Evolutionary conservation across 2,113 vertebrate species (phyloP).

Genomic region (Ammodytes marinus): DNA sequence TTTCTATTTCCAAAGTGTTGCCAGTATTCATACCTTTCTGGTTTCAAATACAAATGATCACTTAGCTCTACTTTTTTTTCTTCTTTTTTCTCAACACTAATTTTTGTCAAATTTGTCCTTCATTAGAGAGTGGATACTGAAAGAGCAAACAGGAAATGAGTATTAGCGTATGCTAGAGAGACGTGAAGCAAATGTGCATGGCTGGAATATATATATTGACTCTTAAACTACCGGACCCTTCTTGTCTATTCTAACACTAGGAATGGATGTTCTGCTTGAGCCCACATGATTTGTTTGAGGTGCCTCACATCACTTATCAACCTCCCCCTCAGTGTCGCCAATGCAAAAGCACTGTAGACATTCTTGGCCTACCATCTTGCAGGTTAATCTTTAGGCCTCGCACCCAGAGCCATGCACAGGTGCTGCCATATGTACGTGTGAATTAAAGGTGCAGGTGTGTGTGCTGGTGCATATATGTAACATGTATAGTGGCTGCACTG

Average conservation of each 20-base stretch:
- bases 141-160: background rate
- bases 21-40: background rate
- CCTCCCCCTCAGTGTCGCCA: conserved; percentile 23
- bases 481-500: conserved; percentile 20
- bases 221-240: background rate
- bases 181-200: background rate
- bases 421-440: conserved; percentile 52
- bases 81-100: background rate
- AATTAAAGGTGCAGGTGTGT: conserved; percentile 61
- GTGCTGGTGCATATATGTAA: conserved; percentile 1
- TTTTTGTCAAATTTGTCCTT: background rate
- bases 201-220: background rate
- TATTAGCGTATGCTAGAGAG: no score
- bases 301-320: conserved; percentile 43
- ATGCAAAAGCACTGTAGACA: conserved; percentile 43
- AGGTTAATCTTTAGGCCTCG: conserved; percentile 30
- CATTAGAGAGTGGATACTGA: background rate
- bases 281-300: conserved; percentile 37
- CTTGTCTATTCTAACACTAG: background rate
- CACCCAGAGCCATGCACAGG: conserved; percentile 40
- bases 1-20: background rate
- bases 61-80: no score
- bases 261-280: conserved; percentile 8
- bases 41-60: background rate
- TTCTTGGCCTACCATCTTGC: conserved; percentile 47